Evolutionary conservation across 2,113 vertebrate genomes (phyloP).

Genomic region (Geococcyx californianus): DNA sequence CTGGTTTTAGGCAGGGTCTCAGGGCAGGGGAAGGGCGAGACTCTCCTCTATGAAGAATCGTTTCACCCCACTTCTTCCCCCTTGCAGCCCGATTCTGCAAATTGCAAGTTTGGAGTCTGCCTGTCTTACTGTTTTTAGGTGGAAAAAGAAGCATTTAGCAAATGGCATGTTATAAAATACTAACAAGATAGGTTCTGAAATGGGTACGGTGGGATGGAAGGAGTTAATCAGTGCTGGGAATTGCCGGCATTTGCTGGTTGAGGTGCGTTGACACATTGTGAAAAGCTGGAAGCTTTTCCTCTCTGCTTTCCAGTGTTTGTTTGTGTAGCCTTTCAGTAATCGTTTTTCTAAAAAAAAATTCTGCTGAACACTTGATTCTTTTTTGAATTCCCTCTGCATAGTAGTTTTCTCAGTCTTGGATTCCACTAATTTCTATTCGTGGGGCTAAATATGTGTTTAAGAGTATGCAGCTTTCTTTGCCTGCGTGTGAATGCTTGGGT

Average conservation of each 20-base stretch:
- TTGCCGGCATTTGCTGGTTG: neutral
- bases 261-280: neutral
- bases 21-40: too few species aligned
- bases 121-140: neutral
- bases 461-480: neutral
- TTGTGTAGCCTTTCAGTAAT: slow-evolving; percentile 44
- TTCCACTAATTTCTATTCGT: slow-evolving; percentile 2
- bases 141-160: neutral
- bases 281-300: slow-evolving; percentile 42
- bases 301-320: slow-evolving; percentile 48
- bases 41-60: rapidly evolving
- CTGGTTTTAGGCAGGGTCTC: neutral
- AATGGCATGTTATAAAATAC: neutral
- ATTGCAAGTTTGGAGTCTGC: neutral
- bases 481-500: neutral
- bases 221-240: neutral
- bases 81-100: neutral
- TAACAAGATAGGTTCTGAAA: neutral
- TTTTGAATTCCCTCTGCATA: neutral
- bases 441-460: neutral
- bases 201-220: neutral
- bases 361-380: slow-evolving; percentile 47
- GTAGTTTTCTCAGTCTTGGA: slow-evolving; percentile 2
- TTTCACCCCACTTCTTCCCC: neutral
- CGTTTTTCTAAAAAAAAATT: slow-evolving; percentile 41